phyloP scores from a whole-genome alignment of 2,888 invertebrate genomes.

The Xestia xanthographa region DNA sequence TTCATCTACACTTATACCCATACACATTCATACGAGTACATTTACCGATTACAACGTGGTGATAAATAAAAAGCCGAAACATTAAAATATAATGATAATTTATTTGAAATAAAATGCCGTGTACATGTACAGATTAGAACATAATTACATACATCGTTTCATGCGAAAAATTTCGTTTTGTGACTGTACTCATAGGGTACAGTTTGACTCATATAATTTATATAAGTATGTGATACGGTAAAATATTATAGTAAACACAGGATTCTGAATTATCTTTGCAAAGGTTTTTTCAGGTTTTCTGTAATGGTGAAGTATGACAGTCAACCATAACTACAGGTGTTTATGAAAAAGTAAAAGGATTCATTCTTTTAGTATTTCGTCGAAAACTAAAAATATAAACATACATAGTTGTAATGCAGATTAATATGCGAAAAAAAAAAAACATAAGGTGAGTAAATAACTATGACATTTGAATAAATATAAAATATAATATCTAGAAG shows the following conservation, averaged over 20 bases:
- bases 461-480: constrained; percentile 34
- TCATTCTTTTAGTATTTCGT: constrained; percentile 7
- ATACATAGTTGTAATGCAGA: not conserved
- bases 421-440: not conserved
- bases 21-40: too few species aligned
- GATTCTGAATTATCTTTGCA: not conserved
- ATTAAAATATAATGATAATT: constrained; percentile 58
- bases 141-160: constrained; percentile 33
- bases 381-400: constrained; percentile 27
- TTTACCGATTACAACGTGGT: not conserved
- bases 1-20: too few species aligned
- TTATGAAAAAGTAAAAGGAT: constrained; percentile 13
- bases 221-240: not conserved
- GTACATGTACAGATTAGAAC: constrained; percentile 44
- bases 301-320: not conserved
- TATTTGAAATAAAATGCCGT: constrained; percentile 59
- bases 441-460: not conserved
- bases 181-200: constrained; percentile 19
- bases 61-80: constrained; percentile 33
- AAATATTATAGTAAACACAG: constrained; percentile 4
- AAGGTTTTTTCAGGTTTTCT: not conserved
- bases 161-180: constrained; percentile 12
- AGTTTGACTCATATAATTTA: not conserved
- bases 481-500: constrained; percentile 15
- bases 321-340: not conserved